A percentile compares a stretch with the other conserved stretches of the same genome.
Evolutionary conservation across 2,113 vertebrate genomes (phyloP).

Genomic region (Ciconia boyciana): DNA sequence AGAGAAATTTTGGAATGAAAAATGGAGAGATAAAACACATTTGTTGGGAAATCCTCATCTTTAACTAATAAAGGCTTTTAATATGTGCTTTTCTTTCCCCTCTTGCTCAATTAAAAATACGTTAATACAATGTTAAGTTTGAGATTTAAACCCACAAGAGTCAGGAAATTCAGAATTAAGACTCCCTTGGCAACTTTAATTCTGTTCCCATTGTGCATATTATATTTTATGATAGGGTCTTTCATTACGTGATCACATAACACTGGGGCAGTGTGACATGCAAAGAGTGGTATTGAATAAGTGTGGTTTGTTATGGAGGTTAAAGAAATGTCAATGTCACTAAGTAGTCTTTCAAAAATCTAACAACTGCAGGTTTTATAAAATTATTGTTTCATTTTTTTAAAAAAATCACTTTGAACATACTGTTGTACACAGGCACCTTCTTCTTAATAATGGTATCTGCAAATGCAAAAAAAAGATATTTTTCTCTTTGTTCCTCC

Average conservation of each 20-base stretch:
- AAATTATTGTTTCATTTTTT: not conserved
- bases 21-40: not conserved
- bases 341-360: constrained; percentile 34
- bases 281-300: constrained; percentile 27
- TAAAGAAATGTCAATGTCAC: constrained; percentile 59
- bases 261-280: constrained; percentile 37
- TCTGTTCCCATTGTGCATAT: constrained; percentile 52
- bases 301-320: constrained; percentile 52
- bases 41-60: constrained; percentile 1
- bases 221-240: constrained; percentile 56
- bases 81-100: constrained; percentile 1
- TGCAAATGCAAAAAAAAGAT: not conserved
- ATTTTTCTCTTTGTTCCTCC: not conserved
- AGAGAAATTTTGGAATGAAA: not conserved
- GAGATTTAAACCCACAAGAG: constrained; percentile 55
- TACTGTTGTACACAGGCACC: not conserved
- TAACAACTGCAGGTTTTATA: constrained; percentile 2
- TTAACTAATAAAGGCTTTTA: constrained; percentile 37
- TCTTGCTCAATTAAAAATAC: constrained; percentile 56
- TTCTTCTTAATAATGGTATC: not conserved
- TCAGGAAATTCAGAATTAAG: constrained; percentile 65
- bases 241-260: constrained; percentile 56
- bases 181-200: constrained; percentile 37
- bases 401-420: not conserved
- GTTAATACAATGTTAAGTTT: constrained; percentile 56